Conservation (phyloP, 2,113 vertebrate species). For the Trochalopteron elliotii region DNA sequence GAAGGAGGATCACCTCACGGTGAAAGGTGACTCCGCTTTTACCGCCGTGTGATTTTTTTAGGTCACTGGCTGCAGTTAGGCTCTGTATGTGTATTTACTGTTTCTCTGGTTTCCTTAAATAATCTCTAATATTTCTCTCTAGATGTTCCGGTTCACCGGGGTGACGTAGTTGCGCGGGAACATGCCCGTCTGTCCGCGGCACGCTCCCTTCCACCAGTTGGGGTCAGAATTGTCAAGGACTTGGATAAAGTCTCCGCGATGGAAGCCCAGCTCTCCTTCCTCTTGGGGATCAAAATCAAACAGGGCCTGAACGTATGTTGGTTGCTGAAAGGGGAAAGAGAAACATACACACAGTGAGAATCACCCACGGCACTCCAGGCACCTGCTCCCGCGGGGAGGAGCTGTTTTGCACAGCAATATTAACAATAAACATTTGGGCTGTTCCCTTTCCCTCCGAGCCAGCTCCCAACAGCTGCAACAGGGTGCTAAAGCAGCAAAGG, state of each 20-base stretch:
- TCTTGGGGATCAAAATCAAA: constrained; percentile 99
- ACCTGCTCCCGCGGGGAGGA: neutral
- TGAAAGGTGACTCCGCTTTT: constrained; percentile 65
- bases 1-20: constrained; percentile 68
- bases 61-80: constrained; percentile 69
- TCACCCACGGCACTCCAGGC: neutral
- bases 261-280: constrained; percentile 97
- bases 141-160: constrained; percentile 95
- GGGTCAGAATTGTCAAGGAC: constrained; percentile 99
- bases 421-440: neutral
- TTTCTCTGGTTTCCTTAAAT: constrained; percentile 76
- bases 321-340: constrained; percentile 75
- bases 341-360: constrained; percentile 1
- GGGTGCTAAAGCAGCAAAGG: neutral
- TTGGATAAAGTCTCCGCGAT: constrained; percentile 97
- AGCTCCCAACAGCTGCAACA: neutral
- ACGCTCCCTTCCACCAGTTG: constrained; percentile 99
- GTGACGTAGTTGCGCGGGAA: constrained; percentile 99
- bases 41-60: constrained; percentile 63
- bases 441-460: neutral
- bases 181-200: constrained; percentile 97
- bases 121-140: constrained; percentile 75
- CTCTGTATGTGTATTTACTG: constrained; percentile 71
- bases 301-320: constrained; percentile 95
- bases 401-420: neutral